Evolutionary conservation across 2,113 vertebrate genomes (phyloP).

Genomic region (Isurus oxyrinchus): DNA sequence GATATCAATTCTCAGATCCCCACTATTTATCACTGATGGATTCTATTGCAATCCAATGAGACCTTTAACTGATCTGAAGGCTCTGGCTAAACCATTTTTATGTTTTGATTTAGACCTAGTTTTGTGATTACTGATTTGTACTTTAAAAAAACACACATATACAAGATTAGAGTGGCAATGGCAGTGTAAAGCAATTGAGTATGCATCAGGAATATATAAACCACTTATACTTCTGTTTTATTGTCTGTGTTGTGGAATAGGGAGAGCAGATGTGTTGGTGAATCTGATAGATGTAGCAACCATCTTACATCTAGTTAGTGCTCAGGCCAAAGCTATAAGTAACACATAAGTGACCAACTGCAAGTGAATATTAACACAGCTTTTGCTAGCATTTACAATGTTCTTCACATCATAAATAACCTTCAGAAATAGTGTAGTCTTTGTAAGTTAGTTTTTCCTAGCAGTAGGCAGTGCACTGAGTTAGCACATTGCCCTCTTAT

Average conservation of each 20-base stretch:
- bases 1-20: not conserved
- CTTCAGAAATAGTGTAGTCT: not conserved
- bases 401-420: not conserved
- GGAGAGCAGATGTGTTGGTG: not conserved
- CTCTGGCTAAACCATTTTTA: not conserved
- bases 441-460: not conserved
- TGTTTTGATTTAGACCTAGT: not conserved
- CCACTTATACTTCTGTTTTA: not conserved
- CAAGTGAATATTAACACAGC: not conserved
- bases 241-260: not conserved
- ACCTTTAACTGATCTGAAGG: not conserved
- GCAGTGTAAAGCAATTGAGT: not conserved
- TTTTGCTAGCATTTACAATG: not conserved
- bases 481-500: not conserved
- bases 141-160: not conserved
- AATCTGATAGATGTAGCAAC: constrained; percentile 6
- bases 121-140: not conserved
- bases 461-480: not conserved
- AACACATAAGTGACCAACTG: not conserved
- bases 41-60: not conserved
- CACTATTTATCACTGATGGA: not conserved
- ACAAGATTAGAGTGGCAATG: not conserved
- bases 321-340: not conserved
- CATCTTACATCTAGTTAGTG: not conserved
- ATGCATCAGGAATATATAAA: not conserved